Conservation (phyloP, 2,888 invertebrate species). For the Muscina levida region DNA sequence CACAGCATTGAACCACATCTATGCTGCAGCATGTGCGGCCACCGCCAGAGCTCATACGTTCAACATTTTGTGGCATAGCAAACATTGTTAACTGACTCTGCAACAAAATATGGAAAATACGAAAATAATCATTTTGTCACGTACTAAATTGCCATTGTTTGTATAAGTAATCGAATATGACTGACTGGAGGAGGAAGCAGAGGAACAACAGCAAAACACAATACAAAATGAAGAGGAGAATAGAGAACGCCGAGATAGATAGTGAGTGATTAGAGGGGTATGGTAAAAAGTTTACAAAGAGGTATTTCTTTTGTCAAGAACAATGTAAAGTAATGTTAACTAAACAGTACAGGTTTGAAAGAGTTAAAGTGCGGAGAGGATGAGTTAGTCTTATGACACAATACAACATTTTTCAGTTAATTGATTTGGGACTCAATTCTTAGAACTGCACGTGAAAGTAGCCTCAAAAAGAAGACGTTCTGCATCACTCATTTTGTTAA, state of each 20-base stretch:
- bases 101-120: slow-evolving; percentile 24
- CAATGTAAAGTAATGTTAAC: too few species aligned
- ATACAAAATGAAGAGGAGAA: too few species aligned
- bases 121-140: slow-evolving; percentile 61
- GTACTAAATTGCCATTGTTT: slow-evolving; percentile 63
- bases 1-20: background rate
- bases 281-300: too few species aligned
- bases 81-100: slow-evolving; percentile 57
- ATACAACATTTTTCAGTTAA: too few species aligned
- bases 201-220: background rate
- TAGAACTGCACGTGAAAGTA: too few species aligned
- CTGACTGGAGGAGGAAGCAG: slow-evolving; percentile 19
- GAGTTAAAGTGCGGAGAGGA: too few species aligned
- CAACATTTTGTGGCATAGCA: slow-evolving; percentile 46
- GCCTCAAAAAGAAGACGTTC: too few species aligned
- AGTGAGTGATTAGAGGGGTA: background rate
- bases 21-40: background rate
- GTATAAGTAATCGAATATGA: slow-evolving; percentile 56
- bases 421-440: too few species aligned
- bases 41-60: background rate
- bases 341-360: too few species aligned
- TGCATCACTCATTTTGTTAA: too few species aligned
- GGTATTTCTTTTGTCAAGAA: too few species aligned
- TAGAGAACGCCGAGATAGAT: background rate
- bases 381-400: too few species aligned